phyloP scores from a whole-genome alignment of 1,140 invertebrate species.

The Venturia canescens region DNA sequence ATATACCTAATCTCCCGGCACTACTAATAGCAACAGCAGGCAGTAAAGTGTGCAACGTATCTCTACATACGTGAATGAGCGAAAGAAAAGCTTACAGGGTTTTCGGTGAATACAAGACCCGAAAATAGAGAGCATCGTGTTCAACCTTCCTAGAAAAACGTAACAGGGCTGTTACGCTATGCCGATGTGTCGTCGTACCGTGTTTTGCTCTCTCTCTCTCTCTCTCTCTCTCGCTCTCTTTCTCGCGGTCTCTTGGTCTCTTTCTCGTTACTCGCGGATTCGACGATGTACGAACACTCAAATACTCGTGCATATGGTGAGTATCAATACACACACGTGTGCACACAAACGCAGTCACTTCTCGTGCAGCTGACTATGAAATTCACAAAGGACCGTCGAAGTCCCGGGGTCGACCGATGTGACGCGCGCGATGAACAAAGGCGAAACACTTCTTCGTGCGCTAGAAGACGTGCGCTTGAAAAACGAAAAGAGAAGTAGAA shows the following conservation, averaged over 20 bases:
- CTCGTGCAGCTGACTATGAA: slow-evolving; percentile 69
- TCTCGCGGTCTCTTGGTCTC: not conserved
- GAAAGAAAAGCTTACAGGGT: slow-evolving; percentile 48
- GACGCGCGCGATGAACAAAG: slow-evolving; percentile 62
- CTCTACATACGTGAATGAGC: not conserved
- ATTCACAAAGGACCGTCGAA: slow-evolving; percentile 63
- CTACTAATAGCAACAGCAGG: not conserved
- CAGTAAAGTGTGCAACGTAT: slow-evolving; percentile 35
- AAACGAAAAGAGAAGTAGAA: slow-evolving; percentile 42
- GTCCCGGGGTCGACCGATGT: slow-evolving; percentile 39
- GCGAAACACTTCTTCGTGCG: slow-evolving; percentile 57
- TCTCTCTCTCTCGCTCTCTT: slow-evolving; percentile 3
- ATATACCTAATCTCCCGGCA: no score
- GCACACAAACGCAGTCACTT: slow-evolving; percentile 45
- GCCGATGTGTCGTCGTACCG: slow-evolving; percentile 20
- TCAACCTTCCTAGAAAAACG: slow-evolving; percentile 61
- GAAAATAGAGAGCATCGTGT: slow-evolving; percentile 61
- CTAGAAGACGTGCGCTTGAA: slow-evolving; percentile 50
- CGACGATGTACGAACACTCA: slow-evolving; percentile 5
- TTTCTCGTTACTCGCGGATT: slow-evolving; percentile 3
- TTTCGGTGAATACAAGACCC: slow-evolving; percentile 55
- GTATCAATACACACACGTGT: not conserved
- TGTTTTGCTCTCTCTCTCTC: not conserved
- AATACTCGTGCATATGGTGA: not conserved
- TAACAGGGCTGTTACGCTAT: slow-evolving; percentile 51